Conservation (phyloP, 2,888 invertebrate species). For the Chymomyza procnemis region DNA sequence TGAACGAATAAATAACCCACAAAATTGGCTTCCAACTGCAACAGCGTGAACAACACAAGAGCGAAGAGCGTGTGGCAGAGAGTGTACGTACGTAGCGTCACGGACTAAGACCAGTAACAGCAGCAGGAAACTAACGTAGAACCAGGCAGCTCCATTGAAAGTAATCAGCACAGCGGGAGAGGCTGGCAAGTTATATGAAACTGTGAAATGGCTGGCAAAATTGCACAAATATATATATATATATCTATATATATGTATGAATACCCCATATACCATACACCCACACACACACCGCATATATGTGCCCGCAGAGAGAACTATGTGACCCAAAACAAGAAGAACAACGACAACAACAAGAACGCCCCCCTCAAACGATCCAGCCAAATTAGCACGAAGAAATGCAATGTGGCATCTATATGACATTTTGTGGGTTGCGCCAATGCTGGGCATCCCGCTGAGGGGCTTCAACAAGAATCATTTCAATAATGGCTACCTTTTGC, state of each 20-base stretch:
- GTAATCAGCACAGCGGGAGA: neutral
- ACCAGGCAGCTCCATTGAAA: neutral
- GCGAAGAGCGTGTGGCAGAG: too few relatives aligned
- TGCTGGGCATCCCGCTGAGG: neutral
- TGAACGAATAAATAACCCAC: conserved; percentile 1
- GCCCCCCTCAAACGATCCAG: neutral
- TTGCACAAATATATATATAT: neutral
- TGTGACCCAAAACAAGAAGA: neutral
- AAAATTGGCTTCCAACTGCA: neutral
- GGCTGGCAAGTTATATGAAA: neutral
- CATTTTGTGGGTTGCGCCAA: neutral
- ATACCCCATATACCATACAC: too few relatives aligned
- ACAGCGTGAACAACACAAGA: neutral
- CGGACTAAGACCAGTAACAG: too few relatives aligned
- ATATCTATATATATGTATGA: too few relatives aligned
- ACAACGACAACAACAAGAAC: too few relatives aligned
- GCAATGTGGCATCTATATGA: neutral
- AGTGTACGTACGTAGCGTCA: too few relatives aligned
- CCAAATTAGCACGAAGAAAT: neutral
- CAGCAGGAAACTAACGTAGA: neutral
- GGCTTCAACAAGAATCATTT: neutral
- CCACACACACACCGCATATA: too few relatives aligned
- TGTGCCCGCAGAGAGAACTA: neutral
- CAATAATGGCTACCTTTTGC: neutral
- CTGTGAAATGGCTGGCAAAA: neutral